phyloP scores from a whole-genome alignment of 2,113 vertebrate genomes.

The Cygnus buccinator region DNA sequence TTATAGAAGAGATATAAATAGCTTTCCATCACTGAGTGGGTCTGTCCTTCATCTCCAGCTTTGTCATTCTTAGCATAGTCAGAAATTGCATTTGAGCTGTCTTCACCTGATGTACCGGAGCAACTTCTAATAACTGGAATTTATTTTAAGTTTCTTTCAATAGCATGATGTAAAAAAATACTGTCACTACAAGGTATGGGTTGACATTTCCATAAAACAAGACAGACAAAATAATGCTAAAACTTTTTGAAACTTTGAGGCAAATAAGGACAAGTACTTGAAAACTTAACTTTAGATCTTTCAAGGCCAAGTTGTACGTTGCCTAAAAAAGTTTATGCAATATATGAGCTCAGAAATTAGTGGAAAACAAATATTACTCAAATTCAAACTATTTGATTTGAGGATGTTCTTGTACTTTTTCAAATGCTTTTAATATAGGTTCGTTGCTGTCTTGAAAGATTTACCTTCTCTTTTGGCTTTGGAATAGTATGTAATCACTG shows the following conservation, averaged over 20 bases:
- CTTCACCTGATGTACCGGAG: not conserved
- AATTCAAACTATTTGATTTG: not conserved
- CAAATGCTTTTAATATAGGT: not conserved
- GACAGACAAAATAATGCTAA: not conserved
- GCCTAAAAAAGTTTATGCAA: not conserved
- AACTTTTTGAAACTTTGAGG: not conserved
- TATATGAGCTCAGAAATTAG: not conserved
- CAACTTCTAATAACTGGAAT: not conserved
- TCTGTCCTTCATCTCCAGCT: not conserved
- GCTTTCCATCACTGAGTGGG: not conserved
- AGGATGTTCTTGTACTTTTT: not conserved
- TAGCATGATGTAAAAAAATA: not conserved
- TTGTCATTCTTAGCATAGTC: not conserved
- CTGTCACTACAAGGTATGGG: not conserved
- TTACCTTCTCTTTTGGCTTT: not conserved
- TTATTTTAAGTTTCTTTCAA: not conserved
- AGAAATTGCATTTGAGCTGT: not conserved
- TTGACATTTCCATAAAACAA: not conserved
- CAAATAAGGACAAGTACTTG: not conserved
- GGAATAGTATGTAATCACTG: not conserved
- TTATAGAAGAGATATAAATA: not conserved
- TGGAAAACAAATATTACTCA: not conserved
- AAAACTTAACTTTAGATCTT: not conserved
- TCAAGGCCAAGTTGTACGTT: not conserved
- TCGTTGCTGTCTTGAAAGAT: not conserved